phyloP scores from a whole-genome alignment of 2,888 invertebrate genomes.

The Pherbina coryleti region DNA sequence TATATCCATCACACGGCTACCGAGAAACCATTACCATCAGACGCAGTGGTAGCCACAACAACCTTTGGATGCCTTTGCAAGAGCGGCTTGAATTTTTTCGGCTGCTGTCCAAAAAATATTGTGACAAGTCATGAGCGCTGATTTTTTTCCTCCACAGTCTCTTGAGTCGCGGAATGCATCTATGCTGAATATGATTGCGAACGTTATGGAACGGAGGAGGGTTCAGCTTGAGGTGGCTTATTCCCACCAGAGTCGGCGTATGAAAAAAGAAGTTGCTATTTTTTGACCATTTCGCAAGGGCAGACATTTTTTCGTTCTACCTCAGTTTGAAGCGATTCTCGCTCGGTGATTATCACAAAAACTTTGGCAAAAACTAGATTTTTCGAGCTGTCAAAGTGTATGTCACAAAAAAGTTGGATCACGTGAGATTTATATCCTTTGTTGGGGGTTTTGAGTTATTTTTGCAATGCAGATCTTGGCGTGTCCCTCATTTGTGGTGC shows the following conservation, averaged over 20 bases:
- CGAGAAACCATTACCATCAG: constrained; percentile 21
- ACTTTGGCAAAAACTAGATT: constrained; percentile 12
- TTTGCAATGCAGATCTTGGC: constrained; percentile 27
- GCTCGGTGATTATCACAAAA: constrained; percentile 19
- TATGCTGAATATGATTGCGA: constrained; percentile 15
- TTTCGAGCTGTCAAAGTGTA: constrained; percentile 16
- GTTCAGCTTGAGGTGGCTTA: neutral
- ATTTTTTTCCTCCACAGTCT: neutral
- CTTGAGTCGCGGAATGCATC: constrained; percentile 15
- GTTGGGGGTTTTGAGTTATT: constrained; percentile 30
- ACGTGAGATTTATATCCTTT: constrained; percentile 46
- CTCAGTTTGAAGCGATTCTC: neutral
- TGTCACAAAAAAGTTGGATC: constrained; percentile 33
- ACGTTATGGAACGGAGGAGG: neutral
- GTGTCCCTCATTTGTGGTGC: neutral
- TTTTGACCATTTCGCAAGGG: neutral
- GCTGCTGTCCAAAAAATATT: constrained; percentile 11
- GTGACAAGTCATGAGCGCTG: constrained; percentile 27
- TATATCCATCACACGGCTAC: neutral
- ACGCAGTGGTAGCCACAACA: neutral
- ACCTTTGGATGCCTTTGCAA: neutral
- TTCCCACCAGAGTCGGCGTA: neutral
- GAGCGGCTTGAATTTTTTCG: neutral
- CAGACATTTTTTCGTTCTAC: constrained; percentile 1
- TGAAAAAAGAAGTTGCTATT: neutral